These are phyloP conservation scores for Drosophila santomea DNA, from an alignment of 1,140 invertebrate species.

Conservation along the genomic window DNA sequence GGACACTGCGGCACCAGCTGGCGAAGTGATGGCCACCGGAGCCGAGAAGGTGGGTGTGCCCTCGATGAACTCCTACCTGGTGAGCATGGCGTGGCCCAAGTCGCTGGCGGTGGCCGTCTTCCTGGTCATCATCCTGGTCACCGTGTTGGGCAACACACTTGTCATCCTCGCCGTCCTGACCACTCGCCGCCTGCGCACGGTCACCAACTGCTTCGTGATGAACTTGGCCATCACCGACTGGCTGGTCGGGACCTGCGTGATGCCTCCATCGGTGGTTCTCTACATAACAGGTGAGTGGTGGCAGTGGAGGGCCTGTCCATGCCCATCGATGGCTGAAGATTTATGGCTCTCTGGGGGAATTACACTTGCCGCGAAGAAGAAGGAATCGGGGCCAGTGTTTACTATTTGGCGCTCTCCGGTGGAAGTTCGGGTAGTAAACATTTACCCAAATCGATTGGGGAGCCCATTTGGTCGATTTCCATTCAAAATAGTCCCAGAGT, in stretches of 20 bases:
- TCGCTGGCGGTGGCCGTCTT: constrained; percentile 83
- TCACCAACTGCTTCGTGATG: constrained; percentile 98
- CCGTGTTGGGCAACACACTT: constrained; percentile 93
- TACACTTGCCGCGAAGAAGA: constrained; percentile 3
- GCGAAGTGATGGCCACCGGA: neutral
- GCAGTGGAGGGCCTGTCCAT: constrained; percentile 11
- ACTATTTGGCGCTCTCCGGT: constrained; percentile 12
- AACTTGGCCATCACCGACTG: constrained; percentile 96
- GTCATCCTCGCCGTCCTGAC: constrained; percentile 96
- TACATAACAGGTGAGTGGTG: constrained; percentile 87
- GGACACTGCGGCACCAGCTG: constrained; percentile 3
- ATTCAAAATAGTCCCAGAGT: constrained; percentile 21
- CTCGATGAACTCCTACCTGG: constrained; percentile 64
- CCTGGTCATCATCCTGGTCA: constrained; percentile 87
- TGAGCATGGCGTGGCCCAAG: constrained; percentile 72
- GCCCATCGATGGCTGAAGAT: constrained; percentile 15
- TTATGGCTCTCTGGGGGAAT: constrained; percentile 16
- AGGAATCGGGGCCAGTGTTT: constrained; percentile 10
- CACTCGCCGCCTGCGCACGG: constrained; percentile 94
- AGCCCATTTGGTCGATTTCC: constrained; percentile 9
- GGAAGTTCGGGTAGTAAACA: constrained; percentile 31
- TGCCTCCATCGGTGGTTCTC: constrained; percentile 94
- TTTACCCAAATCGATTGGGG: constrained; percentile 6
- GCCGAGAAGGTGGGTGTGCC: constrained; percentile 15
- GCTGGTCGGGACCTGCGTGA: constrained; percentile 95